Evolutionary conservation across 2,797 vertebrate genomes (phyloP).

Genomic region (Dallia pectoralis): DNA sequence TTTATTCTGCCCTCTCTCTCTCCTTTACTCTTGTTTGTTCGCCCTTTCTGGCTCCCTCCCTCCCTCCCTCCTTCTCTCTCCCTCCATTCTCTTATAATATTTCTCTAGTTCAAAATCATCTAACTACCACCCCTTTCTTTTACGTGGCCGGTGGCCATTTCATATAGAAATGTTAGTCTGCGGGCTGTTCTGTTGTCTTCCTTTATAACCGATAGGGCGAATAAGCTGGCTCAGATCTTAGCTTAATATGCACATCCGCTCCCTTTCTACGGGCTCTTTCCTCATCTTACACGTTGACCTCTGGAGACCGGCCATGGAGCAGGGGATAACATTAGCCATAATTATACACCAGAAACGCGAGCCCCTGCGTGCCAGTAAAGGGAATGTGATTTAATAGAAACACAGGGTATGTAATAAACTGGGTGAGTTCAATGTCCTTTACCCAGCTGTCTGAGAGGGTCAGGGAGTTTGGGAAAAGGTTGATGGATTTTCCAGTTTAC

Average conservation of each 20-base stretch:
- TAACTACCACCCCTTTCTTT: constrained; percentile 4
- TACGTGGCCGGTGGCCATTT: constrained; percentile 6
- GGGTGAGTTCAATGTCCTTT: constrained; percentile 17
- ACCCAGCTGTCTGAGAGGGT: constrained; percentile 18
- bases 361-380: constrained; percentile 6
- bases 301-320: neutral
- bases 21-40: no score
- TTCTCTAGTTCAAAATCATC: neutral
- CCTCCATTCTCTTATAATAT: neutral
- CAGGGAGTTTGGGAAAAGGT: constrained; percentile 18
- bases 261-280: constrained; percentile 16
- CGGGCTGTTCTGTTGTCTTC: constrained; percentile 7
- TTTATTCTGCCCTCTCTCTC: neutral
- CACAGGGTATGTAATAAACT: constrained; percentile 17
- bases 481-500: constrained; percentile 10
- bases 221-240: constrained; percentile 6
- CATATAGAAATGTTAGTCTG: constrained; percentile 19
- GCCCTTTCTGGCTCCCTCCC: no score
- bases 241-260: neutral
- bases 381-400: constrained; percentile 31
- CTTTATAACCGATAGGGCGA: constrained; percentile 1
- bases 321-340: constrained; percentile 8
- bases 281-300: constrained; percentile 10
- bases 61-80: neutral
- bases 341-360: neutral